These are phyloP conservation scores for Eurystomus gularis DNA, from an alignment of 2,113 vertebrate genomes.

Conservation along the genomic window DNA sequence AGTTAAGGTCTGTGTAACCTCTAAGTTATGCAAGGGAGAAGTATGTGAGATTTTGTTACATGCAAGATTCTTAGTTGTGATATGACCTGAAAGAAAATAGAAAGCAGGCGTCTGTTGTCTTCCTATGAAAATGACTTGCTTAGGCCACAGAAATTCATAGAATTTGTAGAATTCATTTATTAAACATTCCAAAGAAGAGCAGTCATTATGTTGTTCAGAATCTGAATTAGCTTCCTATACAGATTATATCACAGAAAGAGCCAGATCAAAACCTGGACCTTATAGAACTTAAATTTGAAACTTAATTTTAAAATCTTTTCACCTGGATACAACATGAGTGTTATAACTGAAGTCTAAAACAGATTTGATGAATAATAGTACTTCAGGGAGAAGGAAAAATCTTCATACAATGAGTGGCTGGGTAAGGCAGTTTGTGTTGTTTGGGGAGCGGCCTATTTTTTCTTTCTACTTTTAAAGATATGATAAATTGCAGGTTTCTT, in stretches of 20 bases:
- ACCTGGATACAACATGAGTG: fast-evolving
- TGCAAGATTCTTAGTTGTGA: not conserved
- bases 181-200: not conserved
- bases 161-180: not conserved
- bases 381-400: not conserved
- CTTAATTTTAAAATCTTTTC: not conserved
- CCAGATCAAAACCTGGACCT: not conserved
- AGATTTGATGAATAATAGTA: not conserved
- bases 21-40: not conserved
- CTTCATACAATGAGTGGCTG: not conserved
- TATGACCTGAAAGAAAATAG: not conserved
- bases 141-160: not conserved
- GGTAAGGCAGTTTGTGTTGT: not conserved
- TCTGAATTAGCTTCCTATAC: not conserved
- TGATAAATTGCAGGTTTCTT: not conserved
- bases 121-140: not conserved
- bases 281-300: not conserved
- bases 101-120: not conserved
- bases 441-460: not conserved
- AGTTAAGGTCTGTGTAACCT: fast-evolving
- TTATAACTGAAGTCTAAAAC: not conserved
- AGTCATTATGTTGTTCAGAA: not conserved
- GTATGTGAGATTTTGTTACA: not conserved
- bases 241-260: not conserved
- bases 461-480: not conserved